Percentiles rank a stretch among this genome's conserved stretches.
These are phyloP conservation scores for Vanacampus margaritifer DNA, from an alignment of 2,113 vertebrate species.

Conservation along the genomic window DNA sequence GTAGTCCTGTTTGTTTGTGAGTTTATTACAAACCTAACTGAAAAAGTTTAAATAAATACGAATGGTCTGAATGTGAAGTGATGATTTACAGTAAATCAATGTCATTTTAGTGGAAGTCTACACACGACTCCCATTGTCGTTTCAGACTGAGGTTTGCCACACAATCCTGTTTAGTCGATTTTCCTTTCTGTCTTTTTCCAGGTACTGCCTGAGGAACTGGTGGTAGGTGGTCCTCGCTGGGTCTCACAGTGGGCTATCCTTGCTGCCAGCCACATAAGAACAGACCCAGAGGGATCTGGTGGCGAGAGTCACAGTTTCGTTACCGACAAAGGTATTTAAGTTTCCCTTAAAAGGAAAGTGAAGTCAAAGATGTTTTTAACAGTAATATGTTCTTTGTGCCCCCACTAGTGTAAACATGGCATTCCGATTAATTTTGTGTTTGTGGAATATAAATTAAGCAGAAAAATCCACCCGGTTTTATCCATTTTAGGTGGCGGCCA, in stretches of 20 bases:
- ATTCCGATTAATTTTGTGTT: too few species aligned
- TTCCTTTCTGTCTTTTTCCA: slow-evolving; percentile 24
- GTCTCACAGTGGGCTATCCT: slow-evolving; percentile 94
- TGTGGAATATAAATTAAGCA: too few species aligned
- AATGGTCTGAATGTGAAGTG: too few species aligned
- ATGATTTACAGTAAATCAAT: not conserved
- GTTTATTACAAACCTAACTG: too few species aligned
- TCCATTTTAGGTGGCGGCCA: too few species aligned
- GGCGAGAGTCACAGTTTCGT: slow-evolving; percentile 72
- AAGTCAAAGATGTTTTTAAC: too few species aligned
- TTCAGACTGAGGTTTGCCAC: not conserved
- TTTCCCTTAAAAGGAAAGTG: too few species aligned
- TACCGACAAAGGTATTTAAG: slow-evolving; percentile 77
- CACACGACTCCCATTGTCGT: not conserved
- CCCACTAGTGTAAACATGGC: too few species aligned
- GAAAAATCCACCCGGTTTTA: too few species aligned
- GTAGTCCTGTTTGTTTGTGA: too few species aligned
- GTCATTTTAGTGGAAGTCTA: not conserved
- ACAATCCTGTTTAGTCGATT: not conserved
- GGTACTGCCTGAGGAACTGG: slow-evolving; percentile 73
- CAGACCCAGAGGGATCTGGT: slow-evolving; percentile 84
- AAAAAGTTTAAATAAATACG: too few species aligned
- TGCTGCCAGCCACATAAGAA: slow-evolving; percentile 89
- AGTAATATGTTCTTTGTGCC: too few species aligned
- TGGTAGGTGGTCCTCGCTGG: slow-evolving; percentile 87